Base-by-base conservation (phyloP, 1,140 invertebrate species). In the Arctopsyche grandis region DNA sequence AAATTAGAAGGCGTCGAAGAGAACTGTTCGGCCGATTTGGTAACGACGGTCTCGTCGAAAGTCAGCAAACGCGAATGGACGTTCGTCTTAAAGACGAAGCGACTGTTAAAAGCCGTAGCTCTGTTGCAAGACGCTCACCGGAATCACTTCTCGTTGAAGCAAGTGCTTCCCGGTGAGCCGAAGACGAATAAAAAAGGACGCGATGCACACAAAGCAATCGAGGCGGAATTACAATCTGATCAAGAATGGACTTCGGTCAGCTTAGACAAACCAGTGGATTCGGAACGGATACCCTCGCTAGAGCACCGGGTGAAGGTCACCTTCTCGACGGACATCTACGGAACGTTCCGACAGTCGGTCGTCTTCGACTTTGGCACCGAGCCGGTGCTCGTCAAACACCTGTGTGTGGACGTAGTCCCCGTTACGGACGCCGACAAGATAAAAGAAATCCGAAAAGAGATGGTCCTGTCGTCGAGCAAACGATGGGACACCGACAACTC, bases 341-440 rank as follows among this genome's bases (percentile, higher is more conserved):
- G 95, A 24, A 95, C 94, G 1, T 96, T 95, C 84, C 89, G 93
- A 0, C 95, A 97, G 85, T 91, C 93, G 0, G 86, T 96, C 5
- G 91, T 95, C 0, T 95, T 96, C 86, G 94, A 94, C 85, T 94
- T 95, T 85, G 93, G 93, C 0, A 85, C 85, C 48, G 91, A 93
- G 70, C 93, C 94, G 0, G 90, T 94, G 43, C 84, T 95, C 0
- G 89, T 93, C 9, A 90, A 92, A 83, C 92, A 94, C 83, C 84
- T 96, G 12, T 94, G 93, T 84, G 92, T 95, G 5, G 94, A 96
- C 84, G 93, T 95, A 9, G 88, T 94, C 10, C 92, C 93, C 0
- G 88, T 91, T 0, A 89, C 90, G 9, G 93, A 95, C 84, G 87
- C 91, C 0, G 90, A 92, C 70, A 92, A 93, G 80, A 90, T 95